Evolutionary conservation across 2,797 vertebrate genomes (phyloP).

Genomic region (Lepidocolaptes lacrymiger): DNA sequence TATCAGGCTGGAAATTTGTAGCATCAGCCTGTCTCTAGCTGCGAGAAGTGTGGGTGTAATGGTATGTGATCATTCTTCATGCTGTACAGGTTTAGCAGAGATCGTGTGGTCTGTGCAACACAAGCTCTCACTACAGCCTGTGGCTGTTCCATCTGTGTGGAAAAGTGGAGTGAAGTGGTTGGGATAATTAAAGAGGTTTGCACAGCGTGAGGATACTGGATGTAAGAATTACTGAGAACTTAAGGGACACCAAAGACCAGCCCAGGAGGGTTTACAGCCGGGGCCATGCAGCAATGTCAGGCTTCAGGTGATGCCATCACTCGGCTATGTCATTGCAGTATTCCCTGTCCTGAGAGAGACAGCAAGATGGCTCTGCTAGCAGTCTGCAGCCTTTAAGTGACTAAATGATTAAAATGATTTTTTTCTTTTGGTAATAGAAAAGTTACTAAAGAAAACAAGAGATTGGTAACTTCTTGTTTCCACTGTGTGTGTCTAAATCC

Average conservation of each 20-base stretch:
- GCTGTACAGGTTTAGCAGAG: not conserved
- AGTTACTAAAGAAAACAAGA: not conserved
- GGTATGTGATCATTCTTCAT: not conserved
- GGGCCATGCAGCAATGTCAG: not conserved
- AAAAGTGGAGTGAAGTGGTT: not conserved
- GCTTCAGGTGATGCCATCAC: not conserved
- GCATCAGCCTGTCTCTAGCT: not conserved
- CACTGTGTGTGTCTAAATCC: not conserved
- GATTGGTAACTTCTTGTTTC: not conserved
- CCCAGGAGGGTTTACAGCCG: not conserved
- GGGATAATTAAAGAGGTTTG: not conserved
- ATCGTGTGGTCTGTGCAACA: rapidly evolving
- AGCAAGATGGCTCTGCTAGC: not conserved
- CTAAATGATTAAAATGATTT: not conserved
- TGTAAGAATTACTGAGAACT: not conserved
- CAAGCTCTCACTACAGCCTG: not conserved
- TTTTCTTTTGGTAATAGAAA: not conserved
- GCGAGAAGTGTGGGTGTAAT: not conserved
- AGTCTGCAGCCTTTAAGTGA: not conserved
- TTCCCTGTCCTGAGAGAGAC: not conserved
- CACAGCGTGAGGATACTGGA: not conserved
- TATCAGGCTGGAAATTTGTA: not conserved
- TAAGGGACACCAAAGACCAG: not conserved
- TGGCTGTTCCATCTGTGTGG: not conserved
- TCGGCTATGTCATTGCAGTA: rapidly evolving